Evolutionary conservation across 2,888 invertebrate species (phyloP), one percentile per base, ranked within the genome.

Genomic region (Priocnemis perturbator): DNA sequence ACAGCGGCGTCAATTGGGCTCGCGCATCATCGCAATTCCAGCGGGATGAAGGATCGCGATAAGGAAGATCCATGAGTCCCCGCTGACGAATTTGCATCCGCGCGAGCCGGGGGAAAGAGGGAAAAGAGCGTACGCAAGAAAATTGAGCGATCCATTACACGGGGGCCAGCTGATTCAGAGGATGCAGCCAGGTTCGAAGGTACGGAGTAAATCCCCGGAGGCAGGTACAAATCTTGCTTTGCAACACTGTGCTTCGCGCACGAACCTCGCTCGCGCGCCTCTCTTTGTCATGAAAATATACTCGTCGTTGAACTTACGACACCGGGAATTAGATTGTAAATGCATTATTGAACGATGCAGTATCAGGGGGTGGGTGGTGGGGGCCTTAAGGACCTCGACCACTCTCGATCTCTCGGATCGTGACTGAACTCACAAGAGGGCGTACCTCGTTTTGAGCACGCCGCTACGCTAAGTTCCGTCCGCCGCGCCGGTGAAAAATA

Each of bases 111-210:
- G 26, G n/a, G 44, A n/a, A 37, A 37, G 21, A 59, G 45, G 14
- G 20, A 45, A 44, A 55, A 45, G 56, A 55, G 61, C 55, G 65
- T 66, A 66, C 53, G 65, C 53, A 66, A 26, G 61, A 66, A 61
- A 67, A 62, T 37, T 37, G 44, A 37, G n/a, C 37, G 50, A 67
- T 67, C 56, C 62, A 67, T 67, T 67, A 63, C 62, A 45, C 63
- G n/a, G 37, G 45, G 65, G 61, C 47, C 61, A 61, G 60, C 30
- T 61, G 61, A 65, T 47, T 23, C 61, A 52, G 65, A 45, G 61
- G 65, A 53, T 61, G 53, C 53, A 61, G 61, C 61, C 53, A 53
- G 53, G 26, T 26, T 21, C 53, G 45, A 65, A 37, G 37, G 37
- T 37, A 37, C 37, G 11, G 11, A 37, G 37, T 37, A 37, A 37